A percentile compares a stretch with the other conserved stretches of the same genome.
Conservation (phyloP, 2,797 vertebrate genomes). For the Sardinella longiceps region DNA sequence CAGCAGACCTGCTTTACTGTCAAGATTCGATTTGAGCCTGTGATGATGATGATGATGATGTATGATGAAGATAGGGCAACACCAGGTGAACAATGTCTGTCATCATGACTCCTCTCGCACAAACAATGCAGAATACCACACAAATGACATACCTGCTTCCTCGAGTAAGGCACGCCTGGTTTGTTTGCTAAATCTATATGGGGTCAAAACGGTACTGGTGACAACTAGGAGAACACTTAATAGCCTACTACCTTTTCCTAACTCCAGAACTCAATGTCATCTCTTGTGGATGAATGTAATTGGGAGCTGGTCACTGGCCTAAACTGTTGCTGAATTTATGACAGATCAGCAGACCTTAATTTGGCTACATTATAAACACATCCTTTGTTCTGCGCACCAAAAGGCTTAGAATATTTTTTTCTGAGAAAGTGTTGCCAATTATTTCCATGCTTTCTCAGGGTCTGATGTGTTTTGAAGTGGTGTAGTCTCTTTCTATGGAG, state of each 20-base stretch:
- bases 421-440: background rate
- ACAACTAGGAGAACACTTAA: background rate
- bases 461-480: background rate
- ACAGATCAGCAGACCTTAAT: background rate
- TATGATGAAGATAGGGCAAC: background rate
- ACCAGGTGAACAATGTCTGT: background rate
- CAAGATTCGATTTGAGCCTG: too few relatives aligned
- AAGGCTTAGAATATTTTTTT: background rate
- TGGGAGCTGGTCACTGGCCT: background rate
- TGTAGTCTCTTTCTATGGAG: background rate
- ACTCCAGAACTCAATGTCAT: background rate
- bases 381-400: background rate
- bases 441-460: background rate
- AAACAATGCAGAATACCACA: background rate
- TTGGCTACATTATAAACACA: background rate
- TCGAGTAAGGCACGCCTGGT: background rate
- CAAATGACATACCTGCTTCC: background rate
- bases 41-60: background rate
- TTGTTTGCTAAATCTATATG: slow-evolving; percentile 4
- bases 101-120: background rate
- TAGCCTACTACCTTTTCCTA: background rate
- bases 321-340: background rate
- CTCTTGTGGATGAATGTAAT: background rate
- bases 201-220: background rate
- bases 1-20: background rate